phyloP scores from a whole-genome alignment of 1,140 invertebrate species.

The Agrilus planipennis region DNA sequence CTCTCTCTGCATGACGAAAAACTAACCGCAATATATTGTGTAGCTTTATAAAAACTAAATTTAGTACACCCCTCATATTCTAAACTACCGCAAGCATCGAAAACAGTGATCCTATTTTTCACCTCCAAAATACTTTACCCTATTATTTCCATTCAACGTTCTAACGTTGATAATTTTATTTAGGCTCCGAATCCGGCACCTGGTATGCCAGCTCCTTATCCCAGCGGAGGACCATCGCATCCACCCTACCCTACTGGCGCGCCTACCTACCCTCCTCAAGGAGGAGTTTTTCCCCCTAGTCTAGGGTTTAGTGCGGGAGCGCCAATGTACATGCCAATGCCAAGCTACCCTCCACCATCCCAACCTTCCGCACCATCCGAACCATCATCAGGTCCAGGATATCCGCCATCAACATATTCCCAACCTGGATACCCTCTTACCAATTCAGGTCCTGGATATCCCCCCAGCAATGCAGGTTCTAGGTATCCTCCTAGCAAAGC shows the following conservation, averaged over 20 bases:
- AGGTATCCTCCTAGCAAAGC: slow-evolving; percentile 3
- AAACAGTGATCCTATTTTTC: too few species aligned
- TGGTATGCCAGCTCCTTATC: slow-evolving; percentile 18
- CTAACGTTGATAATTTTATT: not conserved
- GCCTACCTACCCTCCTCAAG: slow-evolving; percentile 15
- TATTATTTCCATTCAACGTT: too few species aligned
- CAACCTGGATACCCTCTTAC: not conserved
- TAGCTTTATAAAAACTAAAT: too few species aligned
- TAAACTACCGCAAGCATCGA: too few species aligned
- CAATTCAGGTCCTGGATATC: slow-evolving; percentile 1
- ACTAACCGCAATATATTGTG: too few species aligned
- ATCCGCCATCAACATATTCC: slow-evolving; percentile 6
- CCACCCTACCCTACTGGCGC: slow-evolving; percentile 8
- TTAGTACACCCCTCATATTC: too few species aligned
- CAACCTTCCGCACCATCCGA: slow-evolving; percentile 10
- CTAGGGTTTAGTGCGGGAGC: slow-evolving; percentile 24
- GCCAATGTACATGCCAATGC: slow-evolving; percentile 31
- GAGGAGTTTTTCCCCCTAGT: slow-evolving; percentile 25
- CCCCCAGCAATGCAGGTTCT: slow-evolving; percentile 1
- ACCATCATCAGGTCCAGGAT: slow-evolving; percentile 9
- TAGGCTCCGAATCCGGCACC: not conserved
- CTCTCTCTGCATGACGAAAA: too few species aligned
- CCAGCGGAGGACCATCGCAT: slow-evolving; percentile 5
- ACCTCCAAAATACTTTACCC: too few species aligned
- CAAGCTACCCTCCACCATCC: slow-evolving; percentile 15